Conservation (phyloP, 2,888 invertebrate genomes). For the Drosophila vallismaia region DNA sequence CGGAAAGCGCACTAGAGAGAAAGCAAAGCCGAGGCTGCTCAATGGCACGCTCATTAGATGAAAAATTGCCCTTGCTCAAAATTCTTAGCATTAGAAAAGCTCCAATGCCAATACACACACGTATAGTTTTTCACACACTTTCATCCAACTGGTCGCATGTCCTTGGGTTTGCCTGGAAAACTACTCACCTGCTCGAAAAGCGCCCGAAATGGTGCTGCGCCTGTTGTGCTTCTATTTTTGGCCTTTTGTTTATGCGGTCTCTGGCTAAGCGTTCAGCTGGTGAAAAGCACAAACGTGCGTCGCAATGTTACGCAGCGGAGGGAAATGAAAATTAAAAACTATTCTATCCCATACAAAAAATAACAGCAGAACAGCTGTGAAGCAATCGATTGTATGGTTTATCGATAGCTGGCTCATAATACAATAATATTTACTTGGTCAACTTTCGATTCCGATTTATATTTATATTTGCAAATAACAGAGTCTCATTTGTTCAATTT, state of each 20-base stretch:
- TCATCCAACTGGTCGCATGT: slow-evolving; percentile 35
- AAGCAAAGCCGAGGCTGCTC: slow-evolving; percentile 67
- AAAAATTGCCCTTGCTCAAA: slow-evolving; percentile 29
- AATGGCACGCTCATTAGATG: slow-evolving; percentile 47
- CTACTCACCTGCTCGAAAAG: slow-evolving; percentile 66
- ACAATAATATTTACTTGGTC: no score
- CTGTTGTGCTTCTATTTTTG: slow-evolving; percentile 68
- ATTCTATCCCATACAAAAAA: slow-evolving; percentile 40
- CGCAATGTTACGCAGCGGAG: slow-evolving; percentile 54
- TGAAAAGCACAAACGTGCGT: slow-evolving; percentile 20
- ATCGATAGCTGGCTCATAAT: background rate
- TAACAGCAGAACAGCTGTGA: slow-evolving; percentile 57
- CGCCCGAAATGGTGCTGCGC: slow-evolving; percentile 44
- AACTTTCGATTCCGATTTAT: no score
- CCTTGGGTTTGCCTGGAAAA: slow-evolving; percentile 58
- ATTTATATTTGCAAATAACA: no score
- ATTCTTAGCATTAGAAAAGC: slow-evolving; percentile 27
- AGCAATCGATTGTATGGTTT: background rate
- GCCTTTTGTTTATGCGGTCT: slow-evolving; percentile 69
- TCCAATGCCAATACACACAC: slow-evolving; percentile 40
- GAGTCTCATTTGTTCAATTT: no score
- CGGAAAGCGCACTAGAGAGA: slow-evolving; percentile 63
- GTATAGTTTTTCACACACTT: slow-evolving; percentile 18
- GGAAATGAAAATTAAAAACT: slow-evolving; percentile 60
- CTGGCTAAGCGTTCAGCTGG: slow-evolving; percentile 17